phyloP scores from a whole-genome alignment of 2,888 invertebrate genomes.

The Cactoblastis cactorum region DNA sequence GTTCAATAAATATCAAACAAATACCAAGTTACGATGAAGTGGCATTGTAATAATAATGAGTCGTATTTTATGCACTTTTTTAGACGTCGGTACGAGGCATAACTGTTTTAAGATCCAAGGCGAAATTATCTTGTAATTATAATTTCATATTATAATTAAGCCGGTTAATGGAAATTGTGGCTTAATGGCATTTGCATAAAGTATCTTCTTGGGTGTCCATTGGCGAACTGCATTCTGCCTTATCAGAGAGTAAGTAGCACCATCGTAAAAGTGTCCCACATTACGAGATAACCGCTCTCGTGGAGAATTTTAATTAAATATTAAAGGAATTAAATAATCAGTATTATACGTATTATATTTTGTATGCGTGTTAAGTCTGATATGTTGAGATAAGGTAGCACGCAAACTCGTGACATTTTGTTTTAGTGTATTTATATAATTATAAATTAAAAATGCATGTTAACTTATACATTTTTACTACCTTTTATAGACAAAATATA shows the following conservation, averaged over 20 bases:
- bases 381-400: conserved; percentile 57
- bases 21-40: conserved; percentile 31
- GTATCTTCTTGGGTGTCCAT: conserved; percentile 65
- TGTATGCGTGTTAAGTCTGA: conserved; percentile 68
- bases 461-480: not conserved
- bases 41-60: conserved; percentile 40
- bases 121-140: conserved; percentile 76
- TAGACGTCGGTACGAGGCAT: conserved; percentile 55
- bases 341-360: conserved; percentile 75
- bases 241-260: conserved; percentile 74
- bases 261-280: conserved; percentile 79
- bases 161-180: conserved; percentile 60
- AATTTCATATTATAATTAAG: conserved; percentile 70
- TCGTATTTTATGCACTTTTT: conserved; percentile 58
- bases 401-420: conserved; percentile 52
- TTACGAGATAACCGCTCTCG: conserved; percentile 76
- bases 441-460: conserved; percentile 45
- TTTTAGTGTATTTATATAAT: conserved; percentile 40
- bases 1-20: conserved; percentile 37
- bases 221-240: conserved; percentile 52
- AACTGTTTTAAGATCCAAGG: conserved; percentile 68
- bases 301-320: conserved; percentile 78
- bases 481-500: not conserved
- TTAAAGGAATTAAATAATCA: conserved; percentile 79
- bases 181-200: conserved; percentile 65